Conservation (phyloP, 1,140 invertebrate species). For the Phymastichus coffea region DNA sequence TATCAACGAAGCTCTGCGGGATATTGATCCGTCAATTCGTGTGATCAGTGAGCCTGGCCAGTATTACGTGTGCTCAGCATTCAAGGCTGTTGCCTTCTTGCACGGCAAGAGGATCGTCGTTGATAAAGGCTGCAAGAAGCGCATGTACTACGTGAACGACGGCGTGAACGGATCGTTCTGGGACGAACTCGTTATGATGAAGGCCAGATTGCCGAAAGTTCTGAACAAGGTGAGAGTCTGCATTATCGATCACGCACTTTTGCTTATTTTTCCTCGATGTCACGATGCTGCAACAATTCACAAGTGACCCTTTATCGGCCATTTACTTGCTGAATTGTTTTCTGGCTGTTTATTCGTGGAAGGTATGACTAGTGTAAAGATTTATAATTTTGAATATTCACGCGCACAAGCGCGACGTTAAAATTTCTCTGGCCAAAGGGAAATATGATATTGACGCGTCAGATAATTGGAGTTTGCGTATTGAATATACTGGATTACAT, state of each 20-base stretch:
- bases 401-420: too few relatives aligned
- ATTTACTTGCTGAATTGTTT: too few relatives aligned
- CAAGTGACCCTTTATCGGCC: too few relatives aligned
- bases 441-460: too few relatives aligned
- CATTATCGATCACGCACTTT: too few relatives aligned
- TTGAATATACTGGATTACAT: too few relatives aligned
- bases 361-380: too few relatives aligned
- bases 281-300: background rate
- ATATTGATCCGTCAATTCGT: constrained; percentile 63
- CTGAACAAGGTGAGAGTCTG: constrained; percentile 60
- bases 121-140: constrained; percentile 37
- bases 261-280: background rate
- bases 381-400: too few relatives aligned
- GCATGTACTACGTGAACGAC: constrained; percentile 72
- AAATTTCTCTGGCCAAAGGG: too few relatives aligned
- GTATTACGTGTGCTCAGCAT: constrained; percentile 69
- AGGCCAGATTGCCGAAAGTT: constrained; percentile 32
- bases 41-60: constrained; percentile 75
- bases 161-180: constrained; percentile 72
- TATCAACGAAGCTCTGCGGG: constrained; percentile 61
- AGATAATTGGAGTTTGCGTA: too few relatives aligned
- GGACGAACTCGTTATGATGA: constrained; percentile 44
- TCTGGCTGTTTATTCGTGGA: too few relatives aligned
- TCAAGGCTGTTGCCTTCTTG: constrained; percentile 64
- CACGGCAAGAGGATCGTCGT: constrained; percentile 61